Conservation (phyloP, 2,888 invertebrate species). For the Leistus spinibarbis region DNA sequence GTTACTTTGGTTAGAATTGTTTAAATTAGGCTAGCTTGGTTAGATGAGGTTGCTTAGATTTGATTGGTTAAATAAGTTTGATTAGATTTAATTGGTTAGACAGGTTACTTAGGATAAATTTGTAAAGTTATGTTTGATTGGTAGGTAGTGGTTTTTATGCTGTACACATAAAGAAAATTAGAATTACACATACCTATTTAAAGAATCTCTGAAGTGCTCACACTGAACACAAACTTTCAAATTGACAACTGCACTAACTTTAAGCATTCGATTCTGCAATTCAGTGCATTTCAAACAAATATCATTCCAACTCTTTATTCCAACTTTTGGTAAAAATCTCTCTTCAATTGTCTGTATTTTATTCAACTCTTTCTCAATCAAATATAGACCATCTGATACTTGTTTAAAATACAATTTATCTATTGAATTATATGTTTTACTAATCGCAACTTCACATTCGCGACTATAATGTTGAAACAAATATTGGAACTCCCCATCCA, state of each 20-base stretch:
- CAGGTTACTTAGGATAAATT: too few relatives aligned
- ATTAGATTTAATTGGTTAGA: too few relatives aligned
- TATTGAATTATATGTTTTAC: neutral
- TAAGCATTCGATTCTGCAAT: conserved; percentile 62
- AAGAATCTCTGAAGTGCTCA: conserved; percentile 62
- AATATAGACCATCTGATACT: conserved; percentile 40
- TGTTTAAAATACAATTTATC: conserved; percentile 43
- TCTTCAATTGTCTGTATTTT: conserved; percentile 22
- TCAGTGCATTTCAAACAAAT: conserved; percentile 65
- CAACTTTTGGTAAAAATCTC: neutral
- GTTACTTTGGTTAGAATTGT: too few relatives aligned
- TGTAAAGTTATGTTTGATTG: too few relatives aligned
- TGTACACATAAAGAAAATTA: neutral
- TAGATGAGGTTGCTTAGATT: too few relatives aligned
- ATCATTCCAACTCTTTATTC: conserved; percentile 58
- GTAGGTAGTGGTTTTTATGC: too few relatives aligned
- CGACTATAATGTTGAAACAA: conserved; percentile 68
- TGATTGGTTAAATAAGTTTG: too few relatives aligned
- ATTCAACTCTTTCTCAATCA: conserved; percentile 43
- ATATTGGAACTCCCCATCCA: conserved; percentile 71
- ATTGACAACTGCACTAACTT: conserved; percentile 53
- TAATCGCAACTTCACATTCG: conserved; percentile 66
- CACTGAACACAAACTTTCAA: conserved; percentile 58
- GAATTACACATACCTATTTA: conserved; percentile 57
- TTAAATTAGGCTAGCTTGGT: too few relatives aligned